Conservation (phyloP, 2,797 vertebrate species). For the Carcharodon carcharias region DNA sequence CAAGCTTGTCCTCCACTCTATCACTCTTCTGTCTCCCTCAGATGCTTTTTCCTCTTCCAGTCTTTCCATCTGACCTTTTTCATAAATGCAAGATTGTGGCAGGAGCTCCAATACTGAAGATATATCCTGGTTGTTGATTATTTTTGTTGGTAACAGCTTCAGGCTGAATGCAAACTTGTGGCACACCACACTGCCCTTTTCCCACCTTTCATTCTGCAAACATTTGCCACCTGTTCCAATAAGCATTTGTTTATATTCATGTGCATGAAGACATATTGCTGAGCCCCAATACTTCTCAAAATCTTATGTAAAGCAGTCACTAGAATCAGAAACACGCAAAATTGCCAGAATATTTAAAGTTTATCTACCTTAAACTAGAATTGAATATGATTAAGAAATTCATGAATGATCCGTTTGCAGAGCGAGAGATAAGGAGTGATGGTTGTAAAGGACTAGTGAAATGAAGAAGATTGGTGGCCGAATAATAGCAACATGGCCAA, state of each 20-base stretch:
- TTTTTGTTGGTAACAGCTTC: neutral
- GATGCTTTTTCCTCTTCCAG: neutral
- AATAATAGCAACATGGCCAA: too few relatives aligned
- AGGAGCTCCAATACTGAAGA: neutral
- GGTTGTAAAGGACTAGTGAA: neutral
- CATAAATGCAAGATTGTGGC: neutral
- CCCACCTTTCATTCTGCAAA: neutral
- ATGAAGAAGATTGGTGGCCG: neutral
- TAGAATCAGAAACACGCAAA: neutral
- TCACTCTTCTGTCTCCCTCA: neutral
- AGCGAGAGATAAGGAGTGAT: neutral
- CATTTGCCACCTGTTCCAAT: neutral
- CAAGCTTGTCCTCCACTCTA: neutral
- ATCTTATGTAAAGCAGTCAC: neutral
- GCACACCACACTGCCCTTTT: neutral
- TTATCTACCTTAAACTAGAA: neutral
- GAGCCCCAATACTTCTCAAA: neutral
- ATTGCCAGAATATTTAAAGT: neutral
- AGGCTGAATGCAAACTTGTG: neutral
- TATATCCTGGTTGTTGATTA: neutral
- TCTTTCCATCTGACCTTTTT: neutral
- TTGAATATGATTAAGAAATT: neutral
- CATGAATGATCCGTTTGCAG: neutral
- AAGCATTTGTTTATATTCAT: neutral
- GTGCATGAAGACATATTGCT: neutral